phyloP scores from a whole-genome alignment of 1,140 invertebrate species.

The Heliothis virescens region DNA sequence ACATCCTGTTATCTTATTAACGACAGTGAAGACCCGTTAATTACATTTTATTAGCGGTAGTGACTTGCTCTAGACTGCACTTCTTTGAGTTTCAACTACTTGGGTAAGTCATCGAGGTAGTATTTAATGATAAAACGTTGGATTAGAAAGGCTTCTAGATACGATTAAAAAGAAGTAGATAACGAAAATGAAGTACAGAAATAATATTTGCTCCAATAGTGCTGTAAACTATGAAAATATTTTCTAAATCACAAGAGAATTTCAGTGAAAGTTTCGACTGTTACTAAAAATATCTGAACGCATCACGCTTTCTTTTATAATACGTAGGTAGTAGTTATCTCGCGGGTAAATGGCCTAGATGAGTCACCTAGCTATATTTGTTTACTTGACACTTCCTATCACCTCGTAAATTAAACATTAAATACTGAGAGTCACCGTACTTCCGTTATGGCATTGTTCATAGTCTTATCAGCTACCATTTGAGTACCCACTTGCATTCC shows the following conservation, averaged over 20 bases:
- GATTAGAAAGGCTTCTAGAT: too few relatives aligned
- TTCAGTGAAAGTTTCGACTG: constrained; percentile 41
- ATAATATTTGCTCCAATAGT: too few relatives aligned
- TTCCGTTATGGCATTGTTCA: constrained; percentile 59
- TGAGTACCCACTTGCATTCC: constrained; percentile 40
- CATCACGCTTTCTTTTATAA: constrained; percentile 33
- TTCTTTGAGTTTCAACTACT: background rate
- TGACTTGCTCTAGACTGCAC: background rate
- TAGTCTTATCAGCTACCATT: constrained; percentile 56
- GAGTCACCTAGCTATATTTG: constrained; percentile 46
- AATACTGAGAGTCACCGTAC: constrained; percentile 46
- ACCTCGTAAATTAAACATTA: constrained; percentile 55
- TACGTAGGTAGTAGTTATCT: background rate
- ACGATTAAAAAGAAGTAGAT: too few relatives aligned
- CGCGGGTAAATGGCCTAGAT: constrained; percentile 33
- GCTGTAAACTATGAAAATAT: background rate
- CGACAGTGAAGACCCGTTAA: constrained; percentile 12
- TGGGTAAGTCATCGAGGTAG: too few relatives aligned
- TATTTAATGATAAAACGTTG: too few relatives aligned
- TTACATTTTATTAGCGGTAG: constrained; percentile 9
- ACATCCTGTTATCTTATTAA: constrained; percentile 36
- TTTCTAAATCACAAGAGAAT: background rate
- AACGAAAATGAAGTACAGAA: too few relatives aligned
- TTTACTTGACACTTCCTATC: constrained; percentile 46
- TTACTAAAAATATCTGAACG: constrained; percentile 7